A percentile compares a stretch with the other conserved stretches of the same genome.
Conservation (phyloP, 2,113 vertebrate species). For the Pavo muticus region DNA sequence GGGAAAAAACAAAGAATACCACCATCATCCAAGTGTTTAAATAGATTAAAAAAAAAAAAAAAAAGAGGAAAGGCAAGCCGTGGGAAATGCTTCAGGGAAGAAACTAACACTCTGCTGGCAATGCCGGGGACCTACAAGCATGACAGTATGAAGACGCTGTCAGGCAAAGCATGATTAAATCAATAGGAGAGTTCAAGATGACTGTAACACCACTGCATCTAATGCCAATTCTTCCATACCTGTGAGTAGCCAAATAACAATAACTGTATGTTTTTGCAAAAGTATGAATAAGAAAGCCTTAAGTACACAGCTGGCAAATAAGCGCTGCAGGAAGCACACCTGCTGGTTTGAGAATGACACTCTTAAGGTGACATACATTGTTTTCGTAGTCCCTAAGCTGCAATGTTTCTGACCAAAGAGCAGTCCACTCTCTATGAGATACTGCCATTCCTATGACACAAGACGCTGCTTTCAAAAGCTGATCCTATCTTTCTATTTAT, state of each 20-base stretch:
- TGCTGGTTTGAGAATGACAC: neutral
- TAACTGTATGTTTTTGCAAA: neutral
- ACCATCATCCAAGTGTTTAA: neutral
- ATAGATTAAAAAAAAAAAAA: neutral
- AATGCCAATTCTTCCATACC: neutral
- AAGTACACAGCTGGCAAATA: neutral
- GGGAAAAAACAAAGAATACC: neutral
- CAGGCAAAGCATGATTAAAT: neutral
- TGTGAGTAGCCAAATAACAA: neutral
- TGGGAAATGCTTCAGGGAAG: neutral
- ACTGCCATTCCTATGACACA: neutral
- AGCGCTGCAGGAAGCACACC: neutral
- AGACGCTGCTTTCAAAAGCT: neutral
- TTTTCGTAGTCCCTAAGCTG: neutral
- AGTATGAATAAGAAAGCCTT: neutral
- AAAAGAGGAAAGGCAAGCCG: neutral
- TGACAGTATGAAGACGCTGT: neutral
- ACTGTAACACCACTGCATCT: neutral
- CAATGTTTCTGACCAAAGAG: neutral
- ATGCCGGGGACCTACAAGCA: neutral
- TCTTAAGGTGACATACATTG: neutral
- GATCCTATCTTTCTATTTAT: neutral
- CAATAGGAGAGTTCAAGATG: rapidly evolving
- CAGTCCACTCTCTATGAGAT: neutral
- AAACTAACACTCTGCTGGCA: neutral